Base-by-base conservation (phyloP, 1,140 invertebrate genomes). In the Drosophila malerkotliana region DNA sequence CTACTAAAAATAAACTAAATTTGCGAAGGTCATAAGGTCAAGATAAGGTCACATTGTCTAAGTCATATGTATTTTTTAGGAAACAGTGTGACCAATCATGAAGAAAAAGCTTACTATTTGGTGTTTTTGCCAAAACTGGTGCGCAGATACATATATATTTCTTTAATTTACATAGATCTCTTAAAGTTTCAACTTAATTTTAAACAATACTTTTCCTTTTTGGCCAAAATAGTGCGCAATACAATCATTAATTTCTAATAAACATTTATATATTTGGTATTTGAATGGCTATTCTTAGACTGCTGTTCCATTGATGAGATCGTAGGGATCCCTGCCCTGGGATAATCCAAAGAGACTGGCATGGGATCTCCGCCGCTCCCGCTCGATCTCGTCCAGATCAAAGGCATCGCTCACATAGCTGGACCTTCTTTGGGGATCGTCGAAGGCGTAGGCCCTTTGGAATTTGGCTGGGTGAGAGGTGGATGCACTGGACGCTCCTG, bases 361-460 rank as follows among this genome's bases (percentile, higher is more conserved):
- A 74, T 92, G 91, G 4, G 91, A 92, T n/a, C 88, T 82, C 4
- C 91, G 69, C 0, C 91, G 66, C 37, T 92, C 91, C 18, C 79
- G 64, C 12, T 92, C 91, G 28, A 92, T 90, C 44, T 91, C 79
- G 26, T 92, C 91, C 26, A 92, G 53, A 66, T 92, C 91, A 37
- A 91, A 92, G 32, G 82, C 80, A 14, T 89, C 90, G 41, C 55
- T 63, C 15, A 76, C 47, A 12, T 61, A 71, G 44, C 90, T 90
- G 6, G 79, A 18, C 1, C 90, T 74, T 4, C 87, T 66, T 21
- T 91, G 90, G 4, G 66, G 78, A 44, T 91, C 90, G 37, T 91
- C 90, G 26, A 91, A 91, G 0, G 90, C 90, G 26, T 79, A 91
- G n/a, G 66, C 74, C 1, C 90, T 72, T 30, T 90, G 79, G 14